Evolutionary conservation across 2,113 vertebrate species (phyloP).

Genomic region (Odontophorus gujanensis): DNA sequence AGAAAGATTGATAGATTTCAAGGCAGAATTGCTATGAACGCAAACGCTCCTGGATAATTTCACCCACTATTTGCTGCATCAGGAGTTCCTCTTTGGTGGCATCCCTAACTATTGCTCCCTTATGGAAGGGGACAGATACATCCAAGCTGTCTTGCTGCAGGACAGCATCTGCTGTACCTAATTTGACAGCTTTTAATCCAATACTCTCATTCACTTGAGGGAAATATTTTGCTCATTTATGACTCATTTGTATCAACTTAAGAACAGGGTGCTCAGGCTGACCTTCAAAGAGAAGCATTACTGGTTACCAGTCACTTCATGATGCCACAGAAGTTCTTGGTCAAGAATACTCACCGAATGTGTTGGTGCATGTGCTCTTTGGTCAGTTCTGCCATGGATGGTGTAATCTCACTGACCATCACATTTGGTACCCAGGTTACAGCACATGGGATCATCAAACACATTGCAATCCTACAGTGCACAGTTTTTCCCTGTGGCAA

Average conservation of each 20-base stretch:
- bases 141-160: background rate
- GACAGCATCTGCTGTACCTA: background rate
- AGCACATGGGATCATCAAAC: background rate
- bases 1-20: conserved; percentile 25
- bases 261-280: background rate
- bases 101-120: background rate
- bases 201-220: background rate
- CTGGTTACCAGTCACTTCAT: background rate
- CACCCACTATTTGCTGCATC: background rate
- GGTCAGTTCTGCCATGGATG: background rate
- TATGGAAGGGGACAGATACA: background rate
- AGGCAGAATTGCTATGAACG: background rate
- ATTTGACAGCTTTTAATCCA: background rate
- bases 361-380: too few species aligned
- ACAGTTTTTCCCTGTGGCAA: too few species aligned
- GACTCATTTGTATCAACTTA: background rate
- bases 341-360: accelerated
- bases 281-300: background rate
- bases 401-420: background rate
- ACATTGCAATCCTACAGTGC: accelerated
- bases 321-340: background rate
- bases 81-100: background rate
- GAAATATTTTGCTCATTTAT: background rate
- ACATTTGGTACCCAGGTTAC: background rate
- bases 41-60: conserved; percentile 17